Base-by-base conservation (phyloP, 1,140 invertebrate species). In the Platyura marginata region DNA sequence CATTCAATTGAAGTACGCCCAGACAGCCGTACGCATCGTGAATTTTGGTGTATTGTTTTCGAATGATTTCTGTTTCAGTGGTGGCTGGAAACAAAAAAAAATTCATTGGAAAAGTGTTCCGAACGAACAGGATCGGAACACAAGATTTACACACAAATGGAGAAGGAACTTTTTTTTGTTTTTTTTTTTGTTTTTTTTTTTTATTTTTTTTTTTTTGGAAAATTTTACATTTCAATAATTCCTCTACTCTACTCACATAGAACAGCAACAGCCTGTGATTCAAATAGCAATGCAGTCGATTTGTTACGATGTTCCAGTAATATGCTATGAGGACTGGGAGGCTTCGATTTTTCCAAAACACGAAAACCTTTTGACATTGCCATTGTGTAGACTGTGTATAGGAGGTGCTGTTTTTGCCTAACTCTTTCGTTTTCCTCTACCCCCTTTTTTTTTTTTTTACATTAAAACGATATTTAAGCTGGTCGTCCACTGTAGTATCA, bases 331-430 rank as follows among this genome's bases (percentile, higher is more conserved):
- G 83, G 81, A 62, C 75, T 82, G 38, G 81, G 77, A 11, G 81
- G 77, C 48, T 79, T 76, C 46, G 79, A 73, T 65, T 91, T 91
- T 61, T 92, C 86, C 51, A 86, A 75, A 49, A 93, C 77, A 51
- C 88, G 80, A 65, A 87, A 93, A 40, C 78, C 77, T 68, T 93
- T 92, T 50, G 86, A 87, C 79, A 95, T 85, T 56, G 88, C 84
- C 89, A 91, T 92, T 36, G 46, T 46, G 16, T 18, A n/a, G n/a
- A 18, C 18, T 38, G 36, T 11, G 11, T 34, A 6, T 34, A n/a
- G n/a, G n/a, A n/a, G n/a, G n/a, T n/a, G n/a, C n/a, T n/a, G n/a
- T n/a, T n/a, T n/a, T n/a, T n/a, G n/a, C n/a, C n/a, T n/a, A n/a
- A n/a, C n/a, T n/a, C n/a, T n/a, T n/a, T n/a, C n/a, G n/a, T n/a